Evolutionary conservation across 1,140 invertebrate genomes (phyloP).

Genomic region (Venturia canescens): DNA sequence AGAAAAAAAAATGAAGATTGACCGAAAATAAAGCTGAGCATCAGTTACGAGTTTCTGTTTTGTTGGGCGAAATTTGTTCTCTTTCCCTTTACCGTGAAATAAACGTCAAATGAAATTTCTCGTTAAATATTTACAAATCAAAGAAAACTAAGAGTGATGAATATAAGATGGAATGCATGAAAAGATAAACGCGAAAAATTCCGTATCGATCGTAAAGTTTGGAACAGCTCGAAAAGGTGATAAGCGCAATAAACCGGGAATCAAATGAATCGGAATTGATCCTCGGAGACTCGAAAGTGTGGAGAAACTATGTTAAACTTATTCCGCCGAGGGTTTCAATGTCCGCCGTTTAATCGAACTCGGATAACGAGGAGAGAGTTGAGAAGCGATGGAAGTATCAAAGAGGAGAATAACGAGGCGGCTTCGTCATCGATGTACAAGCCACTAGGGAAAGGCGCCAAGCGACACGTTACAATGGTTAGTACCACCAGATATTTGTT

Average conservation of each 20-base stretch:
- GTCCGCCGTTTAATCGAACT: constrained; percentile 13
- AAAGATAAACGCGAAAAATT: too few species aligned
- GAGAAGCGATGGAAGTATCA: constrained; percentile 13
- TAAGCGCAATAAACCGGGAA: not conserved
- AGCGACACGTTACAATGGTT: constrained; percentile 34
- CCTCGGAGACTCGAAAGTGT: not conserved
- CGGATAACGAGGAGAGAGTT: not conserved
- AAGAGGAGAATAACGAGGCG: not conserved
- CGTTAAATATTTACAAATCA: not conserved
- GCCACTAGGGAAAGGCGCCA: not conserved
- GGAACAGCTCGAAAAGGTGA: not conserved
- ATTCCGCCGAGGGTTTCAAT: not conserved
- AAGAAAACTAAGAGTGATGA: not conserved
- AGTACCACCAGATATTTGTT: not conserved
- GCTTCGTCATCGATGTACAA: not conserved
- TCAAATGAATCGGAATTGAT: not conserved
- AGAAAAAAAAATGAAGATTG: not conserved
- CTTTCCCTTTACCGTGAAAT: not conserved
- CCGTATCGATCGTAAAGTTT: not conserved
- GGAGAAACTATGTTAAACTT: constrained; percentile 13
- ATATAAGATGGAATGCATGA: too few species aligned
- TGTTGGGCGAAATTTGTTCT: not conserved
- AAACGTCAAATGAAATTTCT: constrained; percentile 20
- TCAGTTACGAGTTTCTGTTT: not conserved
- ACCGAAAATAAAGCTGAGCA: constrained; percentile 14